Evolutionary conservation across 2,113 vertebrate genomes (phyloP).

Genomic region (Nesogale talazaci): DNA sequence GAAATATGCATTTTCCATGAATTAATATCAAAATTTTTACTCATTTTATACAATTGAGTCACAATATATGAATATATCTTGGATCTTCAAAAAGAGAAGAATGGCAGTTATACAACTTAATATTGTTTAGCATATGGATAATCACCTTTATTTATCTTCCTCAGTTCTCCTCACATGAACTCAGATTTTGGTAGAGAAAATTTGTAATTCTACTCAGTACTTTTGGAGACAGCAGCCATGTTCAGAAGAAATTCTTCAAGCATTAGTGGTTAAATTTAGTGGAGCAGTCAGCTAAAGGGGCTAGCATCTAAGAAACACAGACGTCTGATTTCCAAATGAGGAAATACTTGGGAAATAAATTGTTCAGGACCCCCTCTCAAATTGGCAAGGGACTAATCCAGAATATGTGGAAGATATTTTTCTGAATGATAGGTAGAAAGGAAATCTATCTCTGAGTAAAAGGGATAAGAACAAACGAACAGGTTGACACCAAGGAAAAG

Average conservation of each 20-base stretch:
- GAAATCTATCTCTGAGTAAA: neutral
- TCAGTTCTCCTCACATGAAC: neutral
- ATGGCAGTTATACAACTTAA: neutral
- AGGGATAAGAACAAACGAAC: neutral
- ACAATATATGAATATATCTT: neutral
- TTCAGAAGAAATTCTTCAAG: neutral
- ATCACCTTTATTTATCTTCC: slow-evolving; percentile 2
- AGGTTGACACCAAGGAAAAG: neutral
- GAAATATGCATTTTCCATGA: neutral
- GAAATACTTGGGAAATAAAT: slow-evolving; percentile 49
- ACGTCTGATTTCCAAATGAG: neutral
- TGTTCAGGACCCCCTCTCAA: neutral
- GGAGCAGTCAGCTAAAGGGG: neutral
- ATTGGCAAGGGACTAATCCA: neutral
- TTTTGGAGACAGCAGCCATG: neutral
- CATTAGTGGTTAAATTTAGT: neutral
- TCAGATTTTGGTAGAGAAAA: neutral
- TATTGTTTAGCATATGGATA: slow-evolving; percentile 25
- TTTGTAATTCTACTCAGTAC: neutral
- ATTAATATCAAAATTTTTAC: neutral
- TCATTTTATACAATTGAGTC: neutral
- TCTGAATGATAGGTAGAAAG: no score
- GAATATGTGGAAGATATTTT: neutral
- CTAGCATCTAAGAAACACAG: neutral
- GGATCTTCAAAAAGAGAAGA: slow-evolving; percentile 11